Evolutionary conservation across 2,113 vertebrate genomes (phyloP), one percentile per base, ranked within the genome.

Genomic region (Amblyopsis rosae): DNA sequence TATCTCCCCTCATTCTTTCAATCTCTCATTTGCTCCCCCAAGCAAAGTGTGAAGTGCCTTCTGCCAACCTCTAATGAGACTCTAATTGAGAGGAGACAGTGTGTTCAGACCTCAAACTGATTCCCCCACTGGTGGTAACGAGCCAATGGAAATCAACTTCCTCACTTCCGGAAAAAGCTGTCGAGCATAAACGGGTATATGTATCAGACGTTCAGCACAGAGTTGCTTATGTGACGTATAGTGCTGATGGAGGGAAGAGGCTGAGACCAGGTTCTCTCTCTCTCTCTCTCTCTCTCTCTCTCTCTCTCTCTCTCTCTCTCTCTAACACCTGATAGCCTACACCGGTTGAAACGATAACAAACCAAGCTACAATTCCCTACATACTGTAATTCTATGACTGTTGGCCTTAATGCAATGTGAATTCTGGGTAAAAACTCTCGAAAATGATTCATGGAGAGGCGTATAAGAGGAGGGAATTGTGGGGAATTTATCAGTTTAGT

Each of bases 401-500:
- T 19, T 16, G 19, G 59, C 79, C 81, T 53, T 56, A 69, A 19
- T 56, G 49, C 49, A 3, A 59, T 12, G n/a, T 54, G 67, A 26
- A 26, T 6, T 70, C n/a, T 10, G n/a, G 56, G 58, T 1, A 3
- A 71, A 53, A 54, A 17, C 71, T 67, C 50, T 35, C 19, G 1
- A 32, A 57, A 64, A 76, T 70, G 11, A 60, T 68, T 72, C 5
- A 49, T 70, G 66, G 45, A 7, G 4, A 67, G 71, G 49, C 19
- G 58, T 49, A 58, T 15, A 62, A 75, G 67, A 32, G 64, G 64
- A 73, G 35, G 35, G 11, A 51, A 67, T 55, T 66, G 12, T 49
- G 72, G 74, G 51, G 59, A 72, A 83, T 77, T 54, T 70, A 50
- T 54, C 67, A n/a, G 47, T 16, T 63, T 41, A 73, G 45, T 17